Conservation (phyloP, 2,113 vertebrate species). For the Malurus elegans region DNA sequence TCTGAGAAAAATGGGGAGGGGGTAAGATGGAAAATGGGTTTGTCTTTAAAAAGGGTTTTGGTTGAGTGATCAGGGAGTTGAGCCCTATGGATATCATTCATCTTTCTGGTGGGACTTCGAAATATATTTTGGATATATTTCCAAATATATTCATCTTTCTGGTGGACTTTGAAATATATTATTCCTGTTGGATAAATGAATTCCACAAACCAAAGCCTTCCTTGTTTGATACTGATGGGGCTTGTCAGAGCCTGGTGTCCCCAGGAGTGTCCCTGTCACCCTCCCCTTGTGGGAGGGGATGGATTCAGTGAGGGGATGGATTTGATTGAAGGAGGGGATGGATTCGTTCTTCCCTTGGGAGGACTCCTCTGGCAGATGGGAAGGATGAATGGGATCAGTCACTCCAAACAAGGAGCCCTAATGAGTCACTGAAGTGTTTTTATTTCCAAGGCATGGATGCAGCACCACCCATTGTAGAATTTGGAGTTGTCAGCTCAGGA, state of each 20-base stretch:
- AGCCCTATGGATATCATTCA: accelerated
- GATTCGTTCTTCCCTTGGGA: not conserved
- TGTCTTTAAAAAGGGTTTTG: not conserved
- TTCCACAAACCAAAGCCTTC: accelerated
- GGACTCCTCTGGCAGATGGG: conserved; percentile 31
- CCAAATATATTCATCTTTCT: not conserved
- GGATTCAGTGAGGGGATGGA: no score
- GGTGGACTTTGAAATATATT: accelerated
- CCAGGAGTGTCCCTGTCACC: accelerated
- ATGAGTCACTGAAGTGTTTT: not conserved
- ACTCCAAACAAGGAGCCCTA: conserved; percentile 8
- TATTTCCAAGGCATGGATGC: not conserved
- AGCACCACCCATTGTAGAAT: not conserved
- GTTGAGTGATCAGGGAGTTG: not conserved
- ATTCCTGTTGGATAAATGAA: not conserved
- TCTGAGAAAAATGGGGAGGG: accelerated
- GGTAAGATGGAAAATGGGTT: not conserved
- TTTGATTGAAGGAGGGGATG: no score
- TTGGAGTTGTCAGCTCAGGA: not conserved
- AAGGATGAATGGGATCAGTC: conserved; percentile 36
- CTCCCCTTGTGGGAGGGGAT: not conserved
- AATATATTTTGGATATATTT: accelerated
- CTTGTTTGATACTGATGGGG: accelerated
- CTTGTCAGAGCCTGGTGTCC: no score
- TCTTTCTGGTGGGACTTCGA: not conserved